phyloP scores from a whole-genome alignment of 2,888 invertebrate genomes.

The Nebria salina region DNA sequence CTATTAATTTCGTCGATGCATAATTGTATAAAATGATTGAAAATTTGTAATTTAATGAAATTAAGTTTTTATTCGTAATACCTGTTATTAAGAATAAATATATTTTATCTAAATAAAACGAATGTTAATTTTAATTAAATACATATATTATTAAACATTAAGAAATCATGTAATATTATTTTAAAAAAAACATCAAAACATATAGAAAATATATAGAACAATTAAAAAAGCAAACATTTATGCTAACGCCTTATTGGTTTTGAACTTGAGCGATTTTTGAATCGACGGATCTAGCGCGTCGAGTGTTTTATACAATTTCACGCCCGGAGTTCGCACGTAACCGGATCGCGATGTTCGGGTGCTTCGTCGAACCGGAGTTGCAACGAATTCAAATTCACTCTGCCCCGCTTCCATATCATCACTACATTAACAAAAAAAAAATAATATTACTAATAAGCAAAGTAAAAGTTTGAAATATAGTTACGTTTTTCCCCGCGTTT shows the following conservation, averaged over 20 bases:
- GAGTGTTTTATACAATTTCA: conserved; percentile 53
- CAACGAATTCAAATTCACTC: conserved; percentile 56
- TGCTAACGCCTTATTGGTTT: conserved; percentile 50
- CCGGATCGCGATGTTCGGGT: conserved; percentile 57
- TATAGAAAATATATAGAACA: neutral
- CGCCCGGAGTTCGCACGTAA: conserved; percentile 53
- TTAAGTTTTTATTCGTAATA: no score
- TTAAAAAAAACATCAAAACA: no score
- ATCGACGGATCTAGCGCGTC: conserved; percentile 51
- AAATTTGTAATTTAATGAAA: no score
- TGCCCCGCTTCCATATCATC: neutral
- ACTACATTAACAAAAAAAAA: neutral
- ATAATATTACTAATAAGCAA: neutral
- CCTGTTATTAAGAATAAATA: no score
- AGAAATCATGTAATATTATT: no score
- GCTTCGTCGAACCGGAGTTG: conserved; percentile 66
- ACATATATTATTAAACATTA: no score
- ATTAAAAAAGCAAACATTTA: no score
- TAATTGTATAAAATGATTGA: no score
- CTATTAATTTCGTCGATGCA: neutral
- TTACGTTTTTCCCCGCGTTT: conserved; percentile 52
- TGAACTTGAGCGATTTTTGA: conserved; percentile 49
- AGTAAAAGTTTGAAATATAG: neutral
- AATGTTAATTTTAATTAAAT: no score
- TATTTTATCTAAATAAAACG: no score